A percentile compares a stretch with the other conserved stretches of the same genome.
These are phyloP conservation scores for Hassar affinis DNA, from an alignment of 2,113 vertebrate species.

Conservation along the genomic window DNA sequence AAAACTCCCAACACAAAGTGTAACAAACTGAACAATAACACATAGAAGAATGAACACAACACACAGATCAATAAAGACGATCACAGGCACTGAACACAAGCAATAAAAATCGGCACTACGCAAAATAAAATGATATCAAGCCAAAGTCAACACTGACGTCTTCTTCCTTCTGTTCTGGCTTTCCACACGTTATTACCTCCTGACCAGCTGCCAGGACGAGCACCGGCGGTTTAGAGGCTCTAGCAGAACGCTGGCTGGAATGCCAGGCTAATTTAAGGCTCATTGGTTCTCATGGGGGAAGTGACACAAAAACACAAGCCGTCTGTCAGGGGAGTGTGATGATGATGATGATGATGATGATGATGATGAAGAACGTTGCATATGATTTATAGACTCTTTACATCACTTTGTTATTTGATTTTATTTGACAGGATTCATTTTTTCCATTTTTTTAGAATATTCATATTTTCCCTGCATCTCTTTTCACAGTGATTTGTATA, in stretches of 20 bases:
- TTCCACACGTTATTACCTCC: constrained; percentile 3
- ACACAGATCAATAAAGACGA: not conserved
- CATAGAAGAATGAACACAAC: not conserved
- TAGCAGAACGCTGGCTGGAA: constrained; percentile 4
- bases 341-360: not conserved
- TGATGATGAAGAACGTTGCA: not conserved
- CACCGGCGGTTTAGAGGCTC: constrained; percentile 17
- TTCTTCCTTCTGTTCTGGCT: constrained; percentile 3
- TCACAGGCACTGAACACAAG: too few species aligned
- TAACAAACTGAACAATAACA: not conserved
- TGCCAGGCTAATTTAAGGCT: not conserved
- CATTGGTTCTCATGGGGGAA: not conserved
- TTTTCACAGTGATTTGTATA: too few species aligned
- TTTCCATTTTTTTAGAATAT: too few species aligned
- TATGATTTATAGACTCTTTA: too few species aligned
- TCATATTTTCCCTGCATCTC: too few species aligned
- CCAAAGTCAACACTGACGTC: not conserved
- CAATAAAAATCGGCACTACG: not conserved
- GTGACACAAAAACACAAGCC: too few species aligned
- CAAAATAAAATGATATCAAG: constrained; percentile 16
- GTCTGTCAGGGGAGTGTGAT: not conserved
- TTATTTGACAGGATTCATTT: too few species aligned
- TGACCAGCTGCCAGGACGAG: not conserved
- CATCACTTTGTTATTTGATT: too few species aligned
- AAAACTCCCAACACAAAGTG: not conserved